Evolutionary conservation across 1,140 invertebrate species (phyloP).

Genomic region (Formica selysi): DNA sequence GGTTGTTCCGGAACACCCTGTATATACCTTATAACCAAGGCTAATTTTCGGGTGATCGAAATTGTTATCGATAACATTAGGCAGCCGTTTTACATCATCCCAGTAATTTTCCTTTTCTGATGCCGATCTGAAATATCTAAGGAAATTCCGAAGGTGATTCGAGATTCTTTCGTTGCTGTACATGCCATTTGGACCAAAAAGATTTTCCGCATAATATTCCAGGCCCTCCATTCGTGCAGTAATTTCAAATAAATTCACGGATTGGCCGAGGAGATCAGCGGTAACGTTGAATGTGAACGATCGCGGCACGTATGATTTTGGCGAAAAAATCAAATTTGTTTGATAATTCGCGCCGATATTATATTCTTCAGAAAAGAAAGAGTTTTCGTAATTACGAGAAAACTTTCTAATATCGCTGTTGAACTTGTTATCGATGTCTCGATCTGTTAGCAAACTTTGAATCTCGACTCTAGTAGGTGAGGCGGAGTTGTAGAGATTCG

Average conservation of each 20-base stretch:
- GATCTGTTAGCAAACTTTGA: conserved; percentile 92
- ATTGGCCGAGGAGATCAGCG: conserved; percentile 95
- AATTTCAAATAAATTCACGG: conserved; percentile 94
- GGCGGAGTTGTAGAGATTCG: conserved; percentile 94
- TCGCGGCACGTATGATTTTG: conserved; percentile 95
- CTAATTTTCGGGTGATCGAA: conserved; percentile 87
- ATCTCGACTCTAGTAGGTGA: conserved; percentile 93
- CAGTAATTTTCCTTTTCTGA: conserved; percentile 85
- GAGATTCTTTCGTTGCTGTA: conserved; percentile 89
- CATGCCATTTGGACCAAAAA: conserved; percentile 92
- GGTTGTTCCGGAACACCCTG: too few species aligned
- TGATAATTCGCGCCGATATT: conserved; percentile 93
- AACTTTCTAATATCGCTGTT: conserved; percentile 94
- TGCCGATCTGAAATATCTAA: conserved; percentile 87
- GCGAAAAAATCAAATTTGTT: conserved; percentile 94
- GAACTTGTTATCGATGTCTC: conserved; percentile 91
- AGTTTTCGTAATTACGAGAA: conserved; percentile 95
- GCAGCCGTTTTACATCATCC: conserved; percentile 87
- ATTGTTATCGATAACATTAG: conserved; percentile 89
- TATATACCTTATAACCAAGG: conserved; percentile 86
- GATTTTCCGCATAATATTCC: conserved; percentile 93
- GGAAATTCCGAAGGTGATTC: conserved; percentile 86
- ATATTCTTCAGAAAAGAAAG: conserved; percentile 94
- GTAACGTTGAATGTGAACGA: conserved; percentile 94
- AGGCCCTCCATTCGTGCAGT: conserved; percentile 93